Evolutionary conservation across 30 jellyfish, hydroid and myxozoan species (phyloP), one percentile per base, ranked within the genome.

Genomic region (Hydra vulgaris): DNA sequence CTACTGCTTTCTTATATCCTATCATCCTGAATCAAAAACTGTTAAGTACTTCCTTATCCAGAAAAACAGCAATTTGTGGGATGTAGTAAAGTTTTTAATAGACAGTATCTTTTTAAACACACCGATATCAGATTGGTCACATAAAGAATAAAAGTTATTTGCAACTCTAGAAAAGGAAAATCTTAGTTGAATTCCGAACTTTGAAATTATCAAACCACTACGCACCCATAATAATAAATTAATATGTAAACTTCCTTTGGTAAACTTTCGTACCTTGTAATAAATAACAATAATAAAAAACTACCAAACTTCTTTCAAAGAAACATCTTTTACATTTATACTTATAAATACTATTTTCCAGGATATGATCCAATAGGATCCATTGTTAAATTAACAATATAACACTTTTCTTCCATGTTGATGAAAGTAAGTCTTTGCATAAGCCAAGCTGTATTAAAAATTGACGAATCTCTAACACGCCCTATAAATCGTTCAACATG

Each of bases 1-100:
- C n/a, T 78, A 52, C 67, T 78, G 82, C 25, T 24, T 78, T 18
- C 67, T 78, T 17, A 53, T 26, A 52, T 78, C 85, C 23, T 68
- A 15, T 19, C 5, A 40, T 40, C 61, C 75, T 68, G 75, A 68
- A 68, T 15, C 75, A 68, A 68, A 20, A 68, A 3, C 26, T 68
- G 75, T 23, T 19, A 68, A 19, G 26, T 68, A 68, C 75, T 20
- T 68, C 75, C 75, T 68, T 68, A 68, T 68, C 75, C 12, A 68
- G 75, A 68, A 68, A 68, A 68, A 68, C 26, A 68, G 16, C 75
- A 68, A 3, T 3, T 68, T 68, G 75, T 68, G 75, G 75, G 75
- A 68, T 68, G 12, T 68, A 68, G 27, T 68, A 68, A 68, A 68
- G 15, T 68, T 7, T 40, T 40, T 40, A 40, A 75, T 70, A 18